Base-by-base conservation (phyloP, 2,888 invertebrate genomes). In the Drosophila ustulata region DNA sequence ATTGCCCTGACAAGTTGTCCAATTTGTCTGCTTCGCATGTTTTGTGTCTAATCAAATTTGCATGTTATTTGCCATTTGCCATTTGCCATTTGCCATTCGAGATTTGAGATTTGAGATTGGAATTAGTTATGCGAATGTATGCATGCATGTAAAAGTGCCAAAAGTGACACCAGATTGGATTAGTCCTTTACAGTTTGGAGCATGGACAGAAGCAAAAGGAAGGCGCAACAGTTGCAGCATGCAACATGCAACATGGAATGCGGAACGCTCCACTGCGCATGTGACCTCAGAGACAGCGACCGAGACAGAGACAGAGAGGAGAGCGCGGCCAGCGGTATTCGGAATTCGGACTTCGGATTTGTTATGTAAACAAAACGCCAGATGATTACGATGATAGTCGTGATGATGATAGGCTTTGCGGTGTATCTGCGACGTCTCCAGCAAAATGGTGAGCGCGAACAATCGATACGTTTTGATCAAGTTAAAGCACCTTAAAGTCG, bases 331-430 rank as follows among this genome's bases (percentile, higher is more conserved):
- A 41, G 39, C 43, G 62, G 43, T 50, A 9, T 30, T 28, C 45
- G 58, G 57, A 23, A 28, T 41, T 49, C 25, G 51, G 43, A 18
- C 11, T 51, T 56, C 46, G 63, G 47, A 52, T 67, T 78, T 82
- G 76, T 87, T 87, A 87, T 87, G 84, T 85, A 85, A 87, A 85
- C 85, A 85, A 87, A 77, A 64, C 66, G 66, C 46, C 65, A 72
- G 75, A 57, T 61, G 57, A 57, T 69, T 69, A 23, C 18, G n/a
- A 28, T 41, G 30, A 8, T 41, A 11, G 11, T 18, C 18, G 18
- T 53, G 9, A 52, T 28, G 11, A 11, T 43, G 43, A 45, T 55
- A n/a, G 59, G 58, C 68, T 63, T 52, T 71, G 59, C 71, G 66
- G 75, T 52, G 34, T 74, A 74, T 75, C 73, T 62, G 56, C 59